A percentile compares a stretch with the other conserved stretches of the same genome.
These are phyloP conservation scores for Plectropomus leopardus DNA, from an alignment of 2,113 vertebrate species.

Conservation along the genomic window DNA sequence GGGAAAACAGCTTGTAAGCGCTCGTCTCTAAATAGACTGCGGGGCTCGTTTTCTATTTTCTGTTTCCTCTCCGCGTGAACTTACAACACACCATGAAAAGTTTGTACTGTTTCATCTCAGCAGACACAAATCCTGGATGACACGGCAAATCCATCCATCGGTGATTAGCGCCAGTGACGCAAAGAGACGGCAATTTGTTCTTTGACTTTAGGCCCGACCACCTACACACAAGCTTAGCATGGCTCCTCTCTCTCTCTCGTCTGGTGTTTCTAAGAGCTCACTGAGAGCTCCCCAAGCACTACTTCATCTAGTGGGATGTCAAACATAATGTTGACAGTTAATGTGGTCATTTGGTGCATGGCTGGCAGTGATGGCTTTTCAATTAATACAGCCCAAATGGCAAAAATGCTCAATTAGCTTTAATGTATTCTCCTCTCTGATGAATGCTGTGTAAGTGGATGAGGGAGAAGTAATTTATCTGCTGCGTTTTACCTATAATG, in stretches of 20 bases:
- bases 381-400: slow-evolving; percentile 80
- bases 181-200: slow-evolving; percentile 63
- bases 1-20: slow-evolving; percentile 62
- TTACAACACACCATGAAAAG: slow-evolving; percentile 23
- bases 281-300: slow-evolving; percentile 69
- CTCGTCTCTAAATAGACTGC: slow-evolving; percentile 65
- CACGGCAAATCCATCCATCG: slow-evolving; percentile 58
- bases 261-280: slow-evolving; percentile 60
- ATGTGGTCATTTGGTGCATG: slow-evolving; percentile 80
- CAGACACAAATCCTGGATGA: slow-evolving; percentile 55
- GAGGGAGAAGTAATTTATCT: slow-evolving; percentile 53
- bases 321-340: slow-evolving; percentile 80
- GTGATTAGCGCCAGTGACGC: slow-evolving; percentile 64
- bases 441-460: slow-evolving; percentile 62
- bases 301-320: slow-evolving; percentile 73
- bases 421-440: slow-evolving; percentile 74
- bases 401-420: slow-evolving; percentile 81
- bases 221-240: slow-evolving; percentile 61
- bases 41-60: slow-evolving; percentile 57
- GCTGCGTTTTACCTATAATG: slow-evolving; percentile 55
- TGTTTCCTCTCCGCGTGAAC: slow-evolving; percentile 43
- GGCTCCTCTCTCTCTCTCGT: slow-evolving; percentile 34
- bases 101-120: slow-evolving; percentile 51
- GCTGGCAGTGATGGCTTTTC: slow-evolving; percentile 79
- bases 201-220: slow-evolving; percentile 72